Percentiles rank a stretch among this genome's conserved stretches.
These are phyloP conservation scores for Telenomus remus DNA, from an alignment of 1,140 invertebrate species.

Conservation along the genomic window DNA sequence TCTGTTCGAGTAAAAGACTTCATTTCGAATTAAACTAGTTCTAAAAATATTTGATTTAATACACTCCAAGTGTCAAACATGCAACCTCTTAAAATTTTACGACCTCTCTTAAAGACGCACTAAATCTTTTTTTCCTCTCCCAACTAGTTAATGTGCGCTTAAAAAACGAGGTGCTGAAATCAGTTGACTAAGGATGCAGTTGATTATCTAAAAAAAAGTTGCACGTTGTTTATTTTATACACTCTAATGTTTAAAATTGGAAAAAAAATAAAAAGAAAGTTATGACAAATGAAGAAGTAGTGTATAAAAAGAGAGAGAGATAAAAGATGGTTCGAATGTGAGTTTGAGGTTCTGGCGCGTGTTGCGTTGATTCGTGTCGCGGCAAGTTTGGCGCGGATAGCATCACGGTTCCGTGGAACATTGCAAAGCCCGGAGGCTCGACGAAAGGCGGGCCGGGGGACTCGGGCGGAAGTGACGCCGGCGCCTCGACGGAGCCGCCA, in stretches of 20 bases:
- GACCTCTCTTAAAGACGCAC: too few species aligned
- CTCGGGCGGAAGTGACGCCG: slow-evolving; percentile 73
- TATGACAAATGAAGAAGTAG: slow-evolving; percentile 3
- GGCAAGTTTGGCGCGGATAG: slow-evolving; percentile 54
- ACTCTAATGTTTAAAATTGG: slow-evolving; percentile 37
- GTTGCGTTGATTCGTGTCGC: slow-evolving; percentile 46
- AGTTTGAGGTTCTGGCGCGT: slow-evolving; percentile 65
- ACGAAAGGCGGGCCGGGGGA: slow-evolving; percentile 49
- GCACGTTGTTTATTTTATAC: slow-evolving; percentile 69
- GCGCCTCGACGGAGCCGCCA: slow-evolving; percentile 74
- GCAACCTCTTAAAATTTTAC: background rate
- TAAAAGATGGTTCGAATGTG: slow-evolving; percentile 31
- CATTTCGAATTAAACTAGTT: background rate
- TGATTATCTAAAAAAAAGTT: slow-evolving; percentile 14
- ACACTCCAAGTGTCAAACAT: background rate
- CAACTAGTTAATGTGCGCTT: too few species aligned
- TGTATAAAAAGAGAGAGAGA: slow-evolving; percentile 29
- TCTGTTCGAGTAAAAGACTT: background rate
- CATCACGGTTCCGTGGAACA: slow-evolving; percentile 59
- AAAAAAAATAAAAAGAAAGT: too few species aligned
- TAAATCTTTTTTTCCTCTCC: too few species aligned
- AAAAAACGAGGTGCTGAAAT: too few species aligned
- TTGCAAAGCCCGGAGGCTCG: slow-evolving; percentile 51
- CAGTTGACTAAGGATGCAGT: background rate
- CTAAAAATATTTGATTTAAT: background rate